These are phyloP conservation scores for Leptinotarsa juncta DNA, from an alignment of 2,888 invertebrate species.

Conservation along the genomic window DNA sequence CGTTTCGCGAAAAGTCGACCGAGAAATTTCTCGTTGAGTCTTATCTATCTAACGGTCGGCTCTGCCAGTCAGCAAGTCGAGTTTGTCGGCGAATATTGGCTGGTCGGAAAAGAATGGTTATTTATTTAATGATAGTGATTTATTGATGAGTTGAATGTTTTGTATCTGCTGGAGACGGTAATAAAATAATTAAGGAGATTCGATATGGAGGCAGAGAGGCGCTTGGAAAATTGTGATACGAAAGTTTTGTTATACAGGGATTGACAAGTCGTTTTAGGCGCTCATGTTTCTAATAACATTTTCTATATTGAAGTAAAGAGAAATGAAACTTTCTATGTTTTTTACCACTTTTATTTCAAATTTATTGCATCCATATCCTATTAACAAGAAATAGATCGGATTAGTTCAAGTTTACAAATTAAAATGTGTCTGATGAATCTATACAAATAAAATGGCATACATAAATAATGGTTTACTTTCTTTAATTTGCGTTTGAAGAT, in stretches of 20 bases:
- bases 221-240: constrained; percentile 1
- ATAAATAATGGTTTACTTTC: no score
- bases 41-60: background rate
- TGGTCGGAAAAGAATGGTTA: background rate
- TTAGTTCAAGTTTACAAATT: no score
- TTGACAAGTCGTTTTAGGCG: background rate
- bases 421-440: no score
- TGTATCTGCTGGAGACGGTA: background rate
- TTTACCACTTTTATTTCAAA: no score
- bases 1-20: background rate
- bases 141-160: constrained; percentile 16
- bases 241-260: background rate
- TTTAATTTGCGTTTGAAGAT: no score
- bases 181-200: constrained; percentile 4
- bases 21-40: background rate
- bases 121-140: constrained; percentile 15
- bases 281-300: no score
- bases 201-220: background rate
- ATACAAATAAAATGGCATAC: no score
- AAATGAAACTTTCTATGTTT: no score
- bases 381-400: no score
- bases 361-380: no score
- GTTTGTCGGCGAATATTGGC: constrained; percentile 11
- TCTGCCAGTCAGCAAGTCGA: background rate
- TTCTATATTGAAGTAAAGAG: no score